Base-by-base conservation (phyloP, 1,140 invertebrate genomes). In the Drosophila seguyi region DNA sequence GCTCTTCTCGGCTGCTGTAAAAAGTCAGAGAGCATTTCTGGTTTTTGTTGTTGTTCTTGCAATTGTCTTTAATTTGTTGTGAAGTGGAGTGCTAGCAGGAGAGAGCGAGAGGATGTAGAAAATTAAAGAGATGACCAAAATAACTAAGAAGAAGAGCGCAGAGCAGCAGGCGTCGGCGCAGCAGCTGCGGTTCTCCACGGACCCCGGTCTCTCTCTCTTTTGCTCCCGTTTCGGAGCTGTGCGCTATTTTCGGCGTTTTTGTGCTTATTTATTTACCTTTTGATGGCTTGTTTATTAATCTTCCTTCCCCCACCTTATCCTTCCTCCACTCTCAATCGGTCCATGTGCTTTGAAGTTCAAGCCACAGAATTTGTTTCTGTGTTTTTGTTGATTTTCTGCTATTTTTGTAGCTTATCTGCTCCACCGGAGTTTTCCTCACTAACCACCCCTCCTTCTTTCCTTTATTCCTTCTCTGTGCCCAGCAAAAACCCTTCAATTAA, bases 181-280 rank as follows among this genome's bases (percentile, higher is more conserved):
- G 71, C 82, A 81, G 82, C 78, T 87, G 81, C 60, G 20, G 31
- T 65, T 29, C 47, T 58, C n/a, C 45, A 48, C 39, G 27, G 10
- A 34, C 41, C 45, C 53, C 27, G 41, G n/a, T n/a, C 50, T 38
- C 69, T 56, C 44, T 69, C 38, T 42, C 16, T 34, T 62, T 53
- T 45, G 57, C 41, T 44, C 44, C 25, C 41, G 52, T 38, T 55
- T 55, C 34, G 5, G 18, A 36, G 52, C 20, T 62, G 44, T 39
- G 39, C 63, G 67, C 61, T 81, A 81, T 85, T 85, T 79, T 85
- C 60, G 73, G 78, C 47, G 47, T 79, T 74, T 73, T 72, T 83
- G 63, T 69, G 84, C 68, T 88, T 88, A 87, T 87, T 88, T 87
- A 87, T 88, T 90, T 90, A 88, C 85, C 73, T 84, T 88, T 90